These are phyloP conservation scores for Drosophila austrosaltans DNA, from an alignment of 2,888 invertebrate species.

Conservation along the genomic window DNA sequence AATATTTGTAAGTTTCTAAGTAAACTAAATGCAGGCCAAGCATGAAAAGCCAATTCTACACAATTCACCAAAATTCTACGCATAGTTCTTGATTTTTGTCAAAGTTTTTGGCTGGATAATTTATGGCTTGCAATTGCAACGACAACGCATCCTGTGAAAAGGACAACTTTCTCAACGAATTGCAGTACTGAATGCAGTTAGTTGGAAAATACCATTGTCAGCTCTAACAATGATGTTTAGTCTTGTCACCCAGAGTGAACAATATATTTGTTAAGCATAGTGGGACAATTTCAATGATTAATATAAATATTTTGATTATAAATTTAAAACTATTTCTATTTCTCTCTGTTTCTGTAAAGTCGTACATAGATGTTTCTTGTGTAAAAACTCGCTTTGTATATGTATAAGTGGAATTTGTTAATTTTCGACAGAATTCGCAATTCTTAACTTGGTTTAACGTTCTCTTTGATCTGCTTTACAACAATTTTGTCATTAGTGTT, in stretches of 20 bases:
- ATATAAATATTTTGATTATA: background rate
- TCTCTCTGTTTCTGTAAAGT: no score
- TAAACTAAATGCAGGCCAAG: constrained; percentile 17
- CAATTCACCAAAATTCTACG: constrained; percentile 22
- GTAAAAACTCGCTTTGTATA: no score
- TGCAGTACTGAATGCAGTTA: constrained; percentile 22
- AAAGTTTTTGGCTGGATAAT: constrained; percentile 58
- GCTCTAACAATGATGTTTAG: constrained; percentile 29
- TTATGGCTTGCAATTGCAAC: constrained; percentile 51
- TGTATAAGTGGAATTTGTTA: no score
- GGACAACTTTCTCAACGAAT: constrained; percentile 23
- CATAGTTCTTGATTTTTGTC: constrained; percentile 44
- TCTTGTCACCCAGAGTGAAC: constrained; percentile 29
- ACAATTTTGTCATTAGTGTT: no score
- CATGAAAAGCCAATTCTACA: constrained; percentile 24
- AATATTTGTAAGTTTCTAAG: constrained; percentile 52
- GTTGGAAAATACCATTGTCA: constrained; percentile 40
- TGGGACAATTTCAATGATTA: background rate
- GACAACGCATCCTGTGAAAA: constrained; percentile 24
- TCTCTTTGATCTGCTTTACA: no score
- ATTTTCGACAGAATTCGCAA: no score
- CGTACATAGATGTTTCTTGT: no score
- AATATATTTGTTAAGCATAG: constrained; percentile 5
- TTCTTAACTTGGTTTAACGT: no score
- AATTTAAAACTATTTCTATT: background rate